Conservation (phyloP, 37 sponge, comb jelly and placozoan genomes). For the Corticium candelabrum region DNA sequence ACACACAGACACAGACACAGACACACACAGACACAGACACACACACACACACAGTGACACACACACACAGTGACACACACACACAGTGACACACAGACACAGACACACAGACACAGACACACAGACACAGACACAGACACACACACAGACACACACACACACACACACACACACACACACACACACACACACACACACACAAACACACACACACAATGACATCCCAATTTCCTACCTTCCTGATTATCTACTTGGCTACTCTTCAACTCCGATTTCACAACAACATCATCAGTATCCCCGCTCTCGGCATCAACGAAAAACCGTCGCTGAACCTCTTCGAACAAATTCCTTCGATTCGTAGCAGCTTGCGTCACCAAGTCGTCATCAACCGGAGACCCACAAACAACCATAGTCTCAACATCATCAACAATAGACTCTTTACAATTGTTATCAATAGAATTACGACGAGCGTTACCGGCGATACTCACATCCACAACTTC, state of each 20-base stretch:
- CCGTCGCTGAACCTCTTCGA: not conserved
- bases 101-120: slow-evolving; percentile 9
- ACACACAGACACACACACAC: not conserved
- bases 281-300: not conserved
- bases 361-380: no score
- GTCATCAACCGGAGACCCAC: no score
- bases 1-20: slow-evolving; percentile 17
- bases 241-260: no score
- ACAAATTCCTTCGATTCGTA: slow-evolving; percentile 5
- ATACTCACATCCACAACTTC: no score
- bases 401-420: no score
- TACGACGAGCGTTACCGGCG: no score
- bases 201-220: no score
- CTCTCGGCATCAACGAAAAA: not conserved
- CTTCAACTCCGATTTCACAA: not conserved
- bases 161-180: slow-evolving; percentile 8
- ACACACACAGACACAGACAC: not conserved
- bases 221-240: no score
- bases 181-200: no score
- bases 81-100: slow-evolving; percentile 17
- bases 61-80: slow-evolving; percentile 14
- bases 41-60: not conserved
- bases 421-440: no score
- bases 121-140: slow-evolving; percentile 2
- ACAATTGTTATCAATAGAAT: no score